Evolutionary conservation across 2,888 invertebrate genomes (phyloP), one percentile per base, ranked within the genome.

Genomic region (Gibbula magus): DNA sequence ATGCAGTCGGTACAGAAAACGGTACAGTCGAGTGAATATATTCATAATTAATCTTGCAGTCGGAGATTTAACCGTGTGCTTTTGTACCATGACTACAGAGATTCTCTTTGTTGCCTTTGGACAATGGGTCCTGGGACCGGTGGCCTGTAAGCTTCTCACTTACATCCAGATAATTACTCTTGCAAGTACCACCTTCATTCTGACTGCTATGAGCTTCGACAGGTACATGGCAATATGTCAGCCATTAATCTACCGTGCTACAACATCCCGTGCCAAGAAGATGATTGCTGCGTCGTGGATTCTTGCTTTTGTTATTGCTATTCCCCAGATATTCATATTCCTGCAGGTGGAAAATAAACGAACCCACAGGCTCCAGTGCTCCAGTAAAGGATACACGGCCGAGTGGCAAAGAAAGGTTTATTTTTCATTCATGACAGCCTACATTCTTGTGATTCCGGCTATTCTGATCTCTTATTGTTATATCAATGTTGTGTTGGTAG

Each of bases 21-120:
- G 92, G 32, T 89, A 92, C 77, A 91, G 91, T 81, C 87, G 93
- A 22, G 93, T 93, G n/a, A 93, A 93, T 83, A 91, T 93, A 67
- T 93, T 93, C 86, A 93, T 93, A 79, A 89, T 93, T 35, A 92
- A 93, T 84, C 87, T 93, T 75, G 93, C 93, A 2, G 86, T 93
- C 10, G 93, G 93, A 0, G 93, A 93, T 84, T 86, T 93, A 32
- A 90, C 92, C 3, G 93, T 93, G 16, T 93, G 93, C 83, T 87
- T 88, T 70, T 90, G 92, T 74, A 93, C 93, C 8, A 93, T 93
- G 93, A 92, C 93, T n/a, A 92, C 93, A 2, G 93, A 93, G 82
- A 91, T 93, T 16, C 80, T 93, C 8, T 92, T 93, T 83, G 93
- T 93, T 77, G 92, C 91, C 13, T 93, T 92, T 82, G 93, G 92